Conservation (phyloP, 2,888 invertebrate species). For the Melinaea marsaeus region DNA sequence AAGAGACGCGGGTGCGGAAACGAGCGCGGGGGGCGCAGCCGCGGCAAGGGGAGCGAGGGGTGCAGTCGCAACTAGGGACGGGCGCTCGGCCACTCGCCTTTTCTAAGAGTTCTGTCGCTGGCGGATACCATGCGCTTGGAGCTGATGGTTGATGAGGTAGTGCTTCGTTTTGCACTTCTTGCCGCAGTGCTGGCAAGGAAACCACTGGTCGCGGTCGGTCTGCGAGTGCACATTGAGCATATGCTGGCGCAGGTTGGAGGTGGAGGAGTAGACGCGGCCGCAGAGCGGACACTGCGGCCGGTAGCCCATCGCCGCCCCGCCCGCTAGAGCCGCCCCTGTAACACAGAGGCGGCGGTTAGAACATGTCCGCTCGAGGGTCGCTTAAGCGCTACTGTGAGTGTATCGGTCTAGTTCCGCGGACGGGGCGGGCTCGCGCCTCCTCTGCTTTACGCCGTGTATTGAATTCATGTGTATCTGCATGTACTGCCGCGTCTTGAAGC, state of each 20-base stretch:
- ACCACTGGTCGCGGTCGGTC: constrained; percentile 84
- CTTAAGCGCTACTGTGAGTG: constrained; percentile 68
- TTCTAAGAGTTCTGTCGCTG: constrained; percentile 80
- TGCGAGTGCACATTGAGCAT: constrained; percentile 86
- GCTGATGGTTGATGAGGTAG: constrained; percentile 86
- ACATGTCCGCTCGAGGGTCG: constrained; percentile 45
- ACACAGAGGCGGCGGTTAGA: constrained; percentile 81
- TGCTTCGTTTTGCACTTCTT: constrained; percentile 87
- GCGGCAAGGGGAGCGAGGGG: constrained; percentile 26
- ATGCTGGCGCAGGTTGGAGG: constrained; percentile 86
- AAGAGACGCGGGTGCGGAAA: constrained; percentile 26
- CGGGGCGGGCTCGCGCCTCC: constrained; percentile 69
- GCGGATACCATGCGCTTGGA: constrained; percentile 85
- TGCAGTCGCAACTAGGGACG: constrained; percentile 35
- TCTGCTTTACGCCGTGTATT: constrained; percentile 81
- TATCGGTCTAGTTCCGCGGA: constrained; percentile 50
- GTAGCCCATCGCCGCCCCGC: constrained; percentile 74
- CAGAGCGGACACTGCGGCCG: constrained; percentile 84
- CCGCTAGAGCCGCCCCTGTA: constrained; percentile 81
- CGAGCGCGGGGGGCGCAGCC: constrained; percentile 26
- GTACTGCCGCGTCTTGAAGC: constrained; percentile 84
- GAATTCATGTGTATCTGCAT: constrained; percentile 83
- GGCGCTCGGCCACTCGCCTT: constrained; percentile 58
- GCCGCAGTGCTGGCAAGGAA: constrained; percentile 84
- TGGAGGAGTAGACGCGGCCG: constrained; percentile 84